Percentiles rank a stretch among this genome's conserved stretches.
These are phyloP conservation scores for Nansenia antarctica DNA, from an alignment of 2,113 vertebrate species.

Conservation along the genomic window DNA sequence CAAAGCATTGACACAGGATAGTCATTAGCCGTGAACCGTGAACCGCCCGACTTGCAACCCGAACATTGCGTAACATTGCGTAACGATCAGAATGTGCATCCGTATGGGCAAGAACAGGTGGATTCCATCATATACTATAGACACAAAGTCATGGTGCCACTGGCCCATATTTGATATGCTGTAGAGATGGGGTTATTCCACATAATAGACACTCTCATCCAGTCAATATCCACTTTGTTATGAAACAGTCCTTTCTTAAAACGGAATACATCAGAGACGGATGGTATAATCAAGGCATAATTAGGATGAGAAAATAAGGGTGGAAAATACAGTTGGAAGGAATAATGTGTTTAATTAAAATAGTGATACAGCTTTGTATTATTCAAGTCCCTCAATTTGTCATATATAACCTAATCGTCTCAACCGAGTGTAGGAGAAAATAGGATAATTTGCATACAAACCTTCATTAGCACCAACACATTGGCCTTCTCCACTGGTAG, in stretches of 20 bases:
- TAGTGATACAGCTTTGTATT: slow-evolving; percentile 5
- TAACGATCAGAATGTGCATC: background rate
- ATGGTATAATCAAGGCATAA: background rate
- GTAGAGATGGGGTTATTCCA: background rate
- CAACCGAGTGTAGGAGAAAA: background rate
- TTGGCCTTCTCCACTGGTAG: background rate
- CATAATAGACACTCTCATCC: too few species aligned
- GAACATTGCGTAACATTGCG: too few species aligned
- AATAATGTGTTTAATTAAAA: background rate
- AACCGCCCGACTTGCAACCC: too few species aligned
- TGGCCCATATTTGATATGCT: background rate
- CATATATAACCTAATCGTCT: background rate
- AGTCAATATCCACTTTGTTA: background rate
- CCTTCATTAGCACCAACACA: slow-evolving; percentile 19
- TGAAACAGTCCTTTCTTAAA: background rate
- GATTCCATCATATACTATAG: too few species aligned
- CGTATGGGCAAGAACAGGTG: too few species aligned
- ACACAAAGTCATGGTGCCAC: too few species aligned
- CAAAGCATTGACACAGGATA: too few species aligned
- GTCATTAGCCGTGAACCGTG: too few species aligned
- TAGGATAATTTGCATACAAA: slow-evolving; percentile 11
- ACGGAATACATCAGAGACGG: background rate
- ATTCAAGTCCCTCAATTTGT: background rate
- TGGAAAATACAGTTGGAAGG: background rate
- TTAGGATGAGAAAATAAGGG: background rate